Evolutionary conservation across 2,113 vertebrate genomes (phyloP), one percentile per base, ranked within the genome.

Genomic region (Lepus timidus): DNA sequence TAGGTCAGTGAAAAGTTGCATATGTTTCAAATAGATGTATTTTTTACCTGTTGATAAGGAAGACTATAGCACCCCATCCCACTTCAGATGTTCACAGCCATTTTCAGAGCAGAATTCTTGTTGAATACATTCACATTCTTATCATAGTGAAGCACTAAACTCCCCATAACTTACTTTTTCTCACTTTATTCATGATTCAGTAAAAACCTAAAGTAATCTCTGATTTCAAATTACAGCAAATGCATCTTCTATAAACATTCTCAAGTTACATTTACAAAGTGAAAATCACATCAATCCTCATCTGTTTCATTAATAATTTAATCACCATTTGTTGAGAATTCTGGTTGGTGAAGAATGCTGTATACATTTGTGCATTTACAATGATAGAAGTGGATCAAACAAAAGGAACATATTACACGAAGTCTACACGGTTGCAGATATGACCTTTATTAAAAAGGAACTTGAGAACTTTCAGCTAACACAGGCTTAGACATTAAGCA

Each of bases 181-280:
- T 44, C 51, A n/a, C 20, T 83, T 90, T 64, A 81, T 71, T 58
- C 68, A 52, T 81, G 31, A 5, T 64, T 92, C 6, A 51, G 14
- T 65, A 78, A 85, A 67, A 92, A 1, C 16, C 82, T 58, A 51
- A 82, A 6, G 13, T 67, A 71, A 87, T 33, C 36, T 90, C 29
- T 70, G 25, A 68, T 70, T 55, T 82, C 14, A 22, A 14, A 1
- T 31, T 31, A 58, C 51, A 52, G 51, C 87, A 67, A 85, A 52
- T 91, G 8, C 31, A 88, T 79, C 31, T 68, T 83, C 62, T 49
- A 36, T 52, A 80, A 89, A 85, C 8, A 68, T 49, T 81, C 29
- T 55, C 51, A 87, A 68, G 12, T 68, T 39, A 58, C 39, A 75
- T 81, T 81, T 80, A 61, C 79, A 74, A 94, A 88, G 78, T 88